phyloP scores from a whole-genome alignment of 2,113 vertebrate genomes.

The Embiotoca jacksoni region DNA sequence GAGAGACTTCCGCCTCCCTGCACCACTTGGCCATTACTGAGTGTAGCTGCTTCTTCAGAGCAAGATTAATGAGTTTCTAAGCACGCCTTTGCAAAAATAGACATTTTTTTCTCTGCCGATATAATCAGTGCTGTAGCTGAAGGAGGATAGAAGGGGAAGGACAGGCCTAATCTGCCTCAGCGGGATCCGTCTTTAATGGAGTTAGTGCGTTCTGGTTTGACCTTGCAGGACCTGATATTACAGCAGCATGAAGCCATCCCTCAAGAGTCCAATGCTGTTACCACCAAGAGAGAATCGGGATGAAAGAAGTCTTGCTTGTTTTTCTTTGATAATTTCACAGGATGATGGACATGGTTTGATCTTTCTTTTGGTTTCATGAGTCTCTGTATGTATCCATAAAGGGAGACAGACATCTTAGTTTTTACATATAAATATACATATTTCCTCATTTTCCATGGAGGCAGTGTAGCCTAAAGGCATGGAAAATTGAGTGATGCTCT shows the following conservation, averaged over 20 bases:
- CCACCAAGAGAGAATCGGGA: constrained; percentile 1
- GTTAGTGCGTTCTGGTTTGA: constrained; percentile 67
- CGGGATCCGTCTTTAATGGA: constrained; percentile 70
- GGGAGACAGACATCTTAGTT: neutral
- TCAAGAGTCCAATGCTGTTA: constrained; percentile 32
- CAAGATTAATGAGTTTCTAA: constrained; percentile 58
- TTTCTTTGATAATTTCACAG: constrained; percentile 22
- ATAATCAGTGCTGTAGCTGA: constrained; percentile 37
- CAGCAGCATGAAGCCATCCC: constrained; percentile 38
- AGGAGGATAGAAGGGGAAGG: constrained; percentile 42
- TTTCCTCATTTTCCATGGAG: neutral
- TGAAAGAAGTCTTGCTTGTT: constrained; percentile 16
- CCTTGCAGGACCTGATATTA: constrained; percentile 57
- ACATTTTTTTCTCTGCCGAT: constrained; percentile 54
- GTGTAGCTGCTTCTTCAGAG: constrained; percentile 22
- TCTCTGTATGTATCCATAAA: neutral
- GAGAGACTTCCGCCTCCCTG: constrained; percentile 43
- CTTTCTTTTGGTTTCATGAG: neutral
- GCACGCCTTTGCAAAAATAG: constrained; percentile 54
- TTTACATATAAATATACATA: neutral
- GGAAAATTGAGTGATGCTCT: neutral
- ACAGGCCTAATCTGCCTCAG: constrained; percentile 64
- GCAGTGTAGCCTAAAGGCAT: neutral
- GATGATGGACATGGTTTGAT: constrained; percentile 4
- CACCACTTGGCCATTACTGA: constrained; percentile 38